Conservation (phyloP, 2,113 vertebrate genomes). For the Anhinga anhinga region DNA sequence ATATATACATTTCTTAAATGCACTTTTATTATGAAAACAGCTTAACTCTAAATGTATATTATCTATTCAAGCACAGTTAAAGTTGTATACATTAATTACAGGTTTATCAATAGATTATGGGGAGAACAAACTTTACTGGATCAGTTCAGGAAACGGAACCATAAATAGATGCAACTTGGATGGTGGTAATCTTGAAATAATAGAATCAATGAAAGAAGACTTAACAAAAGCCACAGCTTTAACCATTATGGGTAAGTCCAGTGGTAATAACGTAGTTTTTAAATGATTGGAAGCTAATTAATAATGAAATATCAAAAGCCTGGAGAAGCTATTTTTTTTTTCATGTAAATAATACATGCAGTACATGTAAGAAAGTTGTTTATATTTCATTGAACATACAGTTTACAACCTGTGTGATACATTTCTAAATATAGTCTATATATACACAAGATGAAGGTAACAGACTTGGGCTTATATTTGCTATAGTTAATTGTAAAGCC, state of each 20-base stretch:
- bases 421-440: not conserved
- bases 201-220: constrained; percentile 91
- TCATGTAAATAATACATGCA: not conserved
- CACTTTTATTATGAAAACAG: not conserved
- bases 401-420: not conserved
- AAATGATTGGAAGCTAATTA: constrained; percentile 65
- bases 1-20: not conserved
- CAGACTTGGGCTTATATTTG: not conserved
- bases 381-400: not conserved
- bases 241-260: constrained; percentile 95
- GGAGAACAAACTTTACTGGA: constrained; percentile 96
- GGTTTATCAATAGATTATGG: constrained; percentile 93
- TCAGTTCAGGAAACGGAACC: constrained; percentile 96
- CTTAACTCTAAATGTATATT: not conserved
- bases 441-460: not conserved
- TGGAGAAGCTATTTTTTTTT: not conserved
- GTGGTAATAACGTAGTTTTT: constrained; percentile 9
- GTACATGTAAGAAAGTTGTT: not conserved
- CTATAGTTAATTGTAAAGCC: not conserved
- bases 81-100: constrained; percentile 74
- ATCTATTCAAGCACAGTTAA: not conserved
- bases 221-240: constrained; percentile 93
- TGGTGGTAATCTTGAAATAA: constrained; percentile 90
- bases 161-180: constrained; percentile 98
- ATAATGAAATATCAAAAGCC: constrained; percentile 60